phyloP scores from a whole-genome alignment of 2,113 vertebrate genomes.

The Edolisoma coerulescens region DNA sequence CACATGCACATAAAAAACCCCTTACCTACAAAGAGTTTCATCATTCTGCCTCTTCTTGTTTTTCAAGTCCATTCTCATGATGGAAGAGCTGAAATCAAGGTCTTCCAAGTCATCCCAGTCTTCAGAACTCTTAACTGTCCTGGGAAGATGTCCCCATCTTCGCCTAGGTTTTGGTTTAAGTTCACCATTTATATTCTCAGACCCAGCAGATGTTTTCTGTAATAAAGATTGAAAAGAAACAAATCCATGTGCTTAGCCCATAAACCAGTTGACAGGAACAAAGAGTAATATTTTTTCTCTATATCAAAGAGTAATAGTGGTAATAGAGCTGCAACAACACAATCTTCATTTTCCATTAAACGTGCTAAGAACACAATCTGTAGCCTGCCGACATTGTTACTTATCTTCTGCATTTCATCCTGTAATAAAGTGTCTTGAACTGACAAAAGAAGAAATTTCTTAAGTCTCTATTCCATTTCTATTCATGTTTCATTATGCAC shows the following conservation, averaged over 20 bases:
- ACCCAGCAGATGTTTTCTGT: slow-evolving; percentile 71
- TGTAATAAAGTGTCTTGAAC: background rate
- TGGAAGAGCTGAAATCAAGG: slow-evolving; percentile 66
- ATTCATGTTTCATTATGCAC: background rate
- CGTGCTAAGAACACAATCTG: background rate
- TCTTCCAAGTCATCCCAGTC: slow-evolving; percentile 89
- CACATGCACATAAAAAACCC: background rate
- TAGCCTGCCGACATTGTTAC: background rate
- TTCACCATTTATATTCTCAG: slow-evolving; percentile 76
- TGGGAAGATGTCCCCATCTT: slow-evolving; percentile 83
- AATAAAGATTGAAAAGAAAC: background rate
- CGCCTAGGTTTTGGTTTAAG: slow-evolving; percentile 80
- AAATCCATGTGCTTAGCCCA: background rate
- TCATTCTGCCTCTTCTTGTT: slow-evolving; percentile 76
- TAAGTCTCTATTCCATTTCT: background rate
- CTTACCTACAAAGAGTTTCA: slow-evolving; percentile 79
- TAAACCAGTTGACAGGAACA: background rate
- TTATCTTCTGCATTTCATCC: background rate
- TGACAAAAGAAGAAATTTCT: background rate
- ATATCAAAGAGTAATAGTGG: background rate
- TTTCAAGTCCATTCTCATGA: slow-evolving; percentile 73
- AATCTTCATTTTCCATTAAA: background rate
- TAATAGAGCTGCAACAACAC: background rate
- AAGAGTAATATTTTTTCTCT: background rate
- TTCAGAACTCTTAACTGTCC: slow-evolving; percentile 77